Evolutionary conservation across 2,888 invertebrate species (phyloP).

Genomic region (Nineta flava): DNA sequence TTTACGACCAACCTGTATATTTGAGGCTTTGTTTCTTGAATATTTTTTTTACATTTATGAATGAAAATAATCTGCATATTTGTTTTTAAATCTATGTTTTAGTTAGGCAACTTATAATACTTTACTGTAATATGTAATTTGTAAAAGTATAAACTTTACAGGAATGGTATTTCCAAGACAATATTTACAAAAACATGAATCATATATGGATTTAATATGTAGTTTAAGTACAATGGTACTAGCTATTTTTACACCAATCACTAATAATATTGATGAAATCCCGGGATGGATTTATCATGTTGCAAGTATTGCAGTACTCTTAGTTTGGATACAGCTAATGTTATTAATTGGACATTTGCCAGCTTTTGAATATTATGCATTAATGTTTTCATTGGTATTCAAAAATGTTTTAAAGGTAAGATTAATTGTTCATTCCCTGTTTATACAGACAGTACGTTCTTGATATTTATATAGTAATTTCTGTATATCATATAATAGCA

Average conservation of each 20-base stretch:
- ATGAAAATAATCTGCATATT: too few relatives aligned
- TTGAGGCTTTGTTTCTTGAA: too few relatives aligned
- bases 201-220: conserved; percentile 26
- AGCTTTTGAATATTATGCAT: conserved; percentile 35
- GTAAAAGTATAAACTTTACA: conserved; percentile 11
- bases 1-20: too few relatives aligned
- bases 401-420: conserved; percentile 33
- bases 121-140: too few relatives aligned
- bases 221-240: conserved; percentile 19
- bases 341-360: conserved; percentile 35
- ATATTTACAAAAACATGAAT: conserved; percentile 25
- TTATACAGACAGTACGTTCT: too few relatives aligned
- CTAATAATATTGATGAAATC: conserved; percentile 12
- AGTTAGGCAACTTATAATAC: too few relatives aligned
- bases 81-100: too few relatives aligned
- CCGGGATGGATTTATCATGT: conserved; percentile 26
- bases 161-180: conserved; percentile 22
- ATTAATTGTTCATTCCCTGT: conserved; percentile 5
- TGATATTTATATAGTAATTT: too few relatives aligned
- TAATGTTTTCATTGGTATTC: conserved; percentile 37
- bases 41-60: too few relatives aligned
- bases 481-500: too few relatives aligned
- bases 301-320: conserved; percentile 28
- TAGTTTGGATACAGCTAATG: conserved; percentile 37
- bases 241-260: conserved; percentile 17